These are phyloP conservation scores for Drosophila varians DNA, from an alignment of 1,140 invertebrate species.

Conservation along the genomic window DNA sequence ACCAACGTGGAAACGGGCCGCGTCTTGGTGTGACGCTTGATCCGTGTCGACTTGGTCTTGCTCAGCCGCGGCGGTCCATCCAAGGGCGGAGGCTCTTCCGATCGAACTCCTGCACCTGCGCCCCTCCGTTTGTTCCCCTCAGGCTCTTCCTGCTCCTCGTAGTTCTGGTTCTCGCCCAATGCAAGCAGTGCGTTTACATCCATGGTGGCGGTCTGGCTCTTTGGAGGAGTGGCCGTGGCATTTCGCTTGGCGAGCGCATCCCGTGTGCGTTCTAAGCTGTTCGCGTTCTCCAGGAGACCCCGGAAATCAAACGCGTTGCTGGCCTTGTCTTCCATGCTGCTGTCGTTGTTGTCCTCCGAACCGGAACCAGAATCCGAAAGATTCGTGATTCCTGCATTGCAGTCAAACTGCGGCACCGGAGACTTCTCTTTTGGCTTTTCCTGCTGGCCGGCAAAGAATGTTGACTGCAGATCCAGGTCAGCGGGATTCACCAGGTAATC, in stretches of 20 bases:
- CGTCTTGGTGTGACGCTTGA: conserved; percentile 75
- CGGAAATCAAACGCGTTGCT: conserved; percentile 76
- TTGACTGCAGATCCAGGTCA: conserved; percentile 76
- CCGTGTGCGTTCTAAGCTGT: conserved; percentile 76
- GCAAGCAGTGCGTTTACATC: conserved; percentile 83
- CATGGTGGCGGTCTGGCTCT: conserved; percentile 44
- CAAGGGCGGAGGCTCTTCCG: conserved; percentile 37
- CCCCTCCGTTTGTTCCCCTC: conserved; percentile 17
- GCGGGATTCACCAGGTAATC: conserved; percentile 81
- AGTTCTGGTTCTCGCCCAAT: conserved; percentile 84
- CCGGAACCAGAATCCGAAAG: conserved; percentile 71
- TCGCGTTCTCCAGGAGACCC: conserved; percentile 76
- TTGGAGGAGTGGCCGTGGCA: conserved; percentile 31
- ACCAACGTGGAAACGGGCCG: conserved; percentile 66
- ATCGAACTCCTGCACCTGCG: not conserved
- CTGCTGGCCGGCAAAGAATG: conserved; percentile 61
- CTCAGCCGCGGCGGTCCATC: conserved; percentile 61
- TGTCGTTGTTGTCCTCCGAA: conserved; percentile 80
- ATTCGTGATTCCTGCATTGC: conserved; percentile 71
- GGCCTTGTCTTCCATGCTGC: conserved; percentile 63
- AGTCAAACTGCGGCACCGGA: conserved; percentile 75
- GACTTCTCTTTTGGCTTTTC: conserved; percentile 50
- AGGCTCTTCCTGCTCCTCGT: conserved; percentile 41
- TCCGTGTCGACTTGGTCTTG: conserved; percentile 78
- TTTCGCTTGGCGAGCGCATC: conserved; percentile 61